Base-by-base conservation (phyloP, 2,797 vertebrate species). In the Tapera naevia region DNA sequence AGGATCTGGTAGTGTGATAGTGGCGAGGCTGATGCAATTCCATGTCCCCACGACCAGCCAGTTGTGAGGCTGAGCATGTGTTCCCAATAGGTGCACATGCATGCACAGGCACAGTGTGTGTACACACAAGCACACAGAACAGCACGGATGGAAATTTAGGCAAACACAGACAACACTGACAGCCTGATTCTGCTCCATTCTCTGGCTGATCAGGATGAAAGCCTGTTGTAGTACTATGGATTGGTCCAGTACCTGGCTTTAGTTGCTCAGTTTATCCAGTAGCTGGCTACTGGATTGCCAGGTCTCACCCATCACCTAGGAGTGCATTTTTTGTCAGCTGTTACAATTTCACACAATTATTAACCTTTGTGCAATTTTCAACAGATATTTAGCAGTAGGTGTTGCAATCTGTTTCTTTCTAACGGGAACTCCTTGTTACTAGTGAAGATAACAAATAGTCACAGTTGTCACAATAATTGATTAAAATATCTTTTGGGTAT, bases 51-150 rank as follows among this genome's bases (percentile, higher is more conserved):
- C 21, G 37, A 25, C 39, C 65, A 41, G 46, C 39, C 61, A 65
- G n/a, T 8, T 1, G 3, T n/a, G 66, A 81, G 80, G 35, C 65
- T 60, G 41, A 27, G 66, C 10, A 4, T 24, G 56, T 23, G 2
- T 56, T 78, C 51, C 66, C 56, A 28, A 10, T 5, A 9, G 62
- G 48, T 3, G 13, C 39, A 25, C 18, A 32, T 19, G 23, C 11
- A 0, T 50, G 7, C 37, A n/a, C 35, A 51, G 35, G 21, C 18
- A 39, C n/a, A 6, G 11, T 3, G 0, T 33, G 24, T 11, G 10
- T 10, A 32, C 24, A 43, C 35, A 16, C 12, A 60, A 35, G 41
- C 53, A 28, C 33, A 9, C 30, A 45, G 45, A 11, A 18, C 37
- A 37, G 37, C 32, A 9, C 15, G 22, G 27, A 3, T 24, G n/a